phyloP scores from a whole-genome alignment of 2,888 invertebrate species.

The Eupithecia centaureata region DNA sequence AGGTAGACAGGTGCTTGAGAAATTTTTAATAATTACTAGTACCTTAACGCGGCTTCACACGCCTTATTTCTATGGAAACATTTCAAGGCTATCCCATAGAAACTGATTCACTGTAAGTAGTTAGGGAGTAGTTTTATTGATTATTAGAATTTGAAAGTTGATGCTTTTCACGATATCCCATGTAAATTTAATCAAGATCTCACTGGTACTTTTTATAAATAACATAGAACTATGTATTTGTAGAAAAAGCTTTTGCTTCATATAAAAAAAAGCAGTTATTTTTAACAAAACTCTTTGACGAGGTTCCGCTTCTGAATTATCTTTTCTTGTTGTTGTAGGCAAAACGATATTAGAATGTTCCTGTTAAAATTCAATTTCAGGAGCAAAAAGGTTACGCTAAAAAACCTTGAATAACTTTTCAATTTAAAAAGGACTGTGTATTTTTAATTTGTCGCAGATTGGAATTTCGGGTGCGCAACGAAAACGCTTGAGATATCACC shows the following conservation, averaged over 20 bases:
- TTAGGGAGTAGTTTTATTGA: too few species aligned
- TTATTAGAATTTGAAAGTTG: too few species aligned
- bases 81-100: too few species aligned
- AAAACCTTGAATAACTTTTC: constrained; percentile 29
- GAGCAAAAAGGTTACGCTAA: constrained; percentile 24
- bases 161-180: too few species aligned
- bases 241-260: not conserved
- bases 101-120: too few species aligned
- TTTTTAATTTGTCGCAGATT: constrained; percentile 39
- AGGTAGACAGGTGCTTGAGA: too few species aligned
- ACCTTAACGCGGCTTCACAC: too few species aligned
- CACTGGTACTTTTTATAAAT: too few species aligned
- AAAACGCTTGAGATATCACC: constrained; percentile 30
- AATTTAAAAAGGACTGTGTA: constrained; percentile 37
- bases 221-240: too few species aligned
- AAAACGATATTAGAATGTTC: constrained; percentile 6
- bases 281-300: not conserved
- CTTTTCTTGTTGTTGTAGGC: not conserved
- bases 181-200: too few species aligned
- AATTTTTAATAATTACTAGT: too few species aligned
- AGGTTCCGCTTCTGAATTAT: not conserved
- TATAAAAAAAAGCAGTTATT: not conserved
- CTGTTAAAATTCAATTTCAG: constrained; percentile 5
- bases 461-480: constrained; percentile 33
- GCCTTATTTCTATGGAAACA: too few species aligned